These are phyloP conservation scores for Drosophila testacea DNA, from an alignment of 2,888 invertebrate genomes.

Conservation along the genomic window DNA sequence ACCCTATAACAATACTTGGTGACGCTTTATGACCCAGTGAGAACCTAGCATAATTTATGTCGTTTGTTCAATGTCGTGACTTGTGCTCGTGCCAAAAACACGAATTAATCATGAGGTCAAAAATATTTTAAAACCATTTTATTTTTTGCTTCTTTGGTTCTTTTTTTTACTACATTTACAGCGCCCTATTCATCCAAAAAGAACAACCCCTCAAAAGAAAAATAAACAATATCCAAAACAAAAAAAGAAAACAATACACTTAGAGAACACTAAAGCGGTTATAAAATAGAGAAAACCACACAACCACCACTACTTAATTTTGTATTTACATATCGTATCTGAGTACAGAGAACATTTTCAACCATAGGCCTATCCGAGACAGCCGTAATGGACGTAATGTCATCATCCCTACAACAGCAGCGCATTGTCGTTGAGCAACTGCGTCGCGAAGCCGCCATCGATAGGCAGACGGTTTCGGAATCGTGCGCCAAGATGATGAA, in stretches of 20 bases:
- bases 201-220: slow-evolving; percentile 12
- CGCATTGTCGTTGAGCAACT: slow-evolving; percentile 96
- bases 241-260: slow-evolving; percentile 10
- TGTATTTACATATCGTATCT: slow-evolving; percentile 68
- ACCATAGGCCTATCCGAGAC: slow-evolving; percentile 95
- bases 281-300: slow-evolving; percentile 47
- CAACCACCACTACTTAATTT: slow-evolving; percentile 54
- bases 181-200: slow-evolving; percentile 41
- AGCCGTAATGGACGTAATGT: slow-evolving; percentile 97
- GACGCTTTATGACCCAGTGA: too few relatives aligned
- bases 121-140: slow-evolving; percentile 42
- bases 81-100: slow-evolving; percentile 28
- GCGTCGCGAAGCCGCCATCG: slow-evolving; percentile 95
- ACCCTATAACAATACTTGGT: too few relatives aligned
- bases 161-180: slow-evolving; percentile 65
- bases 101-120: slow-evolving; percentile 24
- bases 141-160: slow-evolving; percentile 39
- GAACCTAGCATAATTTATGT: slow-evolving; percentile 11
- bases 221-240: slow-evolving; percentile 4
- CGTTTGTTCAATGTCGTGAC: slow-evolving; percentile 46
- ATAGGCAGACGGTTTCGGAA: slow-evolving; percentile 94
- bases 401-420: slow-evolving; percentile 97
- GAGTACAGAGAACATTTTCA: slow-evolving; percentile 82
- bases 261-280: slow-evolving; percentile 1
- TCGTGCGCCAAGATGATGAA: slow-evolving; percentile 98